A percentile compares a stretch with the other conserved stretches of the same genome.
These are phyloP conservation scores for Cactoblastis cactorum DNA, from an alignment of 2,888 invertebrate genomes.

Conservation along the genomic window DNA sequence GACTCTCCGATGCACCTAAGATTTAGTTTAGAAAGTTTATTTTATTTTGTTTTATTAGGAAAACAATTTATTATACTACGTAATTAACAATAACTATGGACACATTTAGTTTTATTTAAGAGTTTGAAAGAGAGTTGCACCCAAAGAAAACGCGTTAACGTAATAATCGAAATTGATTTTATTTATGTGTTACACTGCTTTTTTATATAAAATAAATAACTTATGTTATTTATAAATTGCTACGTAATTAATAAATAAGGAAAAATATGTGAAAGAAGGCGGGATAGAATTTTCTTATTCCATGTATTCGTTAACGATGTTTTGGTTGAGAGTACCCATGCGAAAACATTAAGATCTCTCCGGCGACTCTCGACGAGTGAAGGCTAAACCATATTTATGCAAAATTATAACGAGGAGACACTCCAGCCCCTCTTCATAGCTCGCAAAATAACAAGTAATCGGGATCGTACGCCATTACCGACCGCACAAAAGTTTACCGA, in stretches of 20 bases:
- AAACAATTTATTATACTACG: too few relatives aligned
- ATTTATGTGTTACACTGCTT: too few relatives aligned
- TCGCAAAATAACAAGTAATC: constrained; percentile 60
- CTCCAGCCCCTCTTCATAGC: constrained; percentile 44
- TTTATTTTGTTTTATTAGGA: too few relatives aligned
- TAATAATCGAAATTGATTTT: too few relatives aligned
- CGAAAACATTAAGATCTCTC: constrained; percentile 58
- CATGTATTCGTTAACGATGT: constrained; percentile 42
- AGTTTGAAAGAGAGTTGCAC: too few relatives aligned
- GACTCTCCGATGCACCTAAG: too few relatives aligned
- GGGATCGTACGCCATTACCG: constrained; percentile 42
- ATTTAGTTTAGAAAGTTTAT: too few relatives aligned
- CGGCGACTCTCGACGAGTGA: constrained; percentile 28
- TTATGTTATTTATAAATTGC: too few relatives aligned
- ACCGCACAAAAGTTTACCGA: constrained; percentile 47
- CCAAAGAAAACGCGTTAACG: too few relatives aligned
- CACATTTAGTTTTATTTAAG: too few relatives aligned
- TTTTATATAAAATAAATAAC: too few relatives aligned
- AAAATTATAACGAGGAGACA: constrained; percentile 69
- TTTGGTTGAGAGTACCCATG: constrained; percentile 56
- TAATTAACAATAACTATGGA: too few relatives aligned
- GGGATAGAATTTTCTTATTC: background rate
- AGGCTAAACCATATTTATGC: constrained; percentile 71
- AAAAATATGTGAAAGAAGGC: background rate
- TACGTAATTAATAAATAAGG: background rate